These are phyloP conservation scores for Gobiocypris rarus DNA, from an alignment of 2,113 vertebrate species.

Conservation along the genomic window DNA sequence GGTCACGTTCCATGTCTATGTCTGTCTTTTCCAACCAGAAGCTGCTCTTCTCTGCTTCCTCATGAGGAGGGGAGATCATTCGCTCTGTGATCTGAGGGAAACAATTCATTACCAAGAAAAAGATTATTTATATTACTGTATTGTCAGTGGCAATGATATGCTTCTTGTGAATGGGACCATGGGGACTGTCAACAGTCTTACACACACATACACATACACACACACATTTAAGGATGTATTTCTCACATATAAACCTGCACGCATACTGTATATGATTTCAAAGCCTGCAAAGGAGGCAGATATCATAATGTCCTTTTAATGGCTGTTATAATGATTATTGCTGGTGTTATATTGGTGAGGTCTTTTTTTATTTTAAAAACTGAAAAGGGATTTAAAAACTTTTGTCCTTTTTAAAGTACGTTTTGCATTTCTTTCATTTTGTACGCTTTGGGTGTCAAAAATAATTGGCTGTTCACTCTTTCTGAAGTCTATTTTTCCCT, in stretches of 20 bases:
- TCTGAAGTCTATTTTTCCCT: constrained; percentile 60
- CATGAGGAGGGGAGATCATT: constrained; percentile 18
- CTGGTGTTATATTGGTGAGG: constrained; percentile 73
- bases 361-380: constrained; percentile 60
- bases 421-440: constrained; percentile 61
- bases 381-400: constrained; percentile 74
- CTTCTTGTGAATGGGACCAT: constrained; percentile 64
- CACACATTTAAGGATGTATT: constrained; percentile 34
- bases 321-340: constrained; percentile 76
- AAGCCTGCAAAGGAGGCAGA: constrained; percentile 64
- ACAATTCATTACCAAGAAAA: constrained; percentile 45
- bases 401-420: constrained; percentile 43
- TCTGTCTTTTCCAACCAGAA: constrained; percentile 52
- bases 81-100: constrained; percentile 39
- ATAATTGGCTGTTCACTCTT: constrained; percentile 72
- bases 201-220: constrained; percentile 35
- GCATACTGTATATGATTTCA: constrained; percentile 62
- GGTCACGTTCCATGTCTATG: constrained; percentile 42
- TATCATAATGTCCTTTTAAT: constrained; percentile 74
- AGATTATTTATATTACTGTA: constrained; percentile 44
- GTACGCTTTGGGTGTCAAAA: constrained; percentile 66
- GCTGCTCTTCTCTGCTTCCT: constrained; percentile 48
- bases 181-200: constrained; percentile 59
- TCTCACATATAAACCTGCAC: constrained; percentile 47
- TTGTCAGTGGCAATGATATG: constrained; percentile 54